Evolutionary conservation across 2,888 invertebrate genomes (phyloP).

Genomic region (Nysson spinosus): DNA sequence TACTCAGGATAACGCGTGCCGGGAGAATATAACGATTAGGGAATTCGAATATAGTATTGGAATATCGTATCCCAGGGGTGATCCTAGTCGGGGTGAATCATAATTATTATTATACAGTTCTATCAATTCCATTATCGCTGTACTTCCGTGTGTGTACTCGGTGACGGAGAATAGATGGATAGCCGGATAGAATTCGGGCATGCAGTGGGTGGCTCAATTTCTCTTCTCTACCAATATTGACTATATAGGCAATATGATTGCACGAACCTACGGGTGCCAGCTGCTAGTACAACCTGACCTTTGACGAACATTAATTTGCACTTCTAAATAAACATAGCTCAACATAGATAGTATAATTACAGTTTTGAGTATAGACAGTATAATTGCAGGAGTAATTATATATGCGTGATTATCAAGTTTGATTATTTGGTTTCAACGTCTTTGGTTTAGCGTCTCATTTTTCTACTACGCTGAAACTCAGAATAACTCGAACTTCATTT

Average conservation of each 20-base stretch:
- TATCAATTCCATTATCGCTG: constrained; percentile 46
- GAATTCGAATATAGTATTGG: constrained; percentile 45
- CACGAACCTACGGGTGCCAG: constrained; percentile 23
- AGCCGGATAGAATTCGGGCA: constrained; percentile 46
- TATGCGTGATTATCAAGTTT: too few relatives aligned
- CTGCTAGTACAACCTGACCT: constrained; percentile 14
- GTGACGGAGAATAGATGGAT: constrained; percentile 17
- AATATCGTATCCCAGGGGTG: neutral
- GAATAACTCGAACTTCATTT: too few relatives aligned
- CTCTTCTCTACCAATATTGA: constrained; percentile 59
- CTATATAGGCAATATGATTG: constrained; percentile 50
- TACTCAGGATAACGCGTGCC: constrained; percentile 39
- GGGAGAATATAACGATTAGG: constrained; percentile 23
- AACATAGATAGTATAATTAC: constrained; percentile 7
- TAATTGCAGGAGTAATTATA: too few relatives aligned
- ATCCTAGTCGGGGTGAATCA: constrained; percentile 9
- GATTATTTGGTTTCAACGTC: too few relatives aligned
- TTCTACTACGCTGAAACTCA: too few relatives aligned
- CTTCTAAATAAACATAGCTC: too few relatives aligned
- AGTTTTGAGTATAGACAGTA: too few relatives aligned
- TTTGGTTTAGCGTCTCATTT: too few relatives aligned
- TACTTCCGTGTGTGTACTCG: constrained; percentile 33
- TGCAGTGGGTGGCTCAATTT: constrained; percentile 39
- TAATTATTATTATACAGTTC: constrained; percentile 57
- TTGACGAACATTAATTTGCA: constrained; percentile 2